Evolutionary conservation across 2,113 vertebrate genomes (phyloP).

Genomic region (Anhinga anhinga): DNA sequence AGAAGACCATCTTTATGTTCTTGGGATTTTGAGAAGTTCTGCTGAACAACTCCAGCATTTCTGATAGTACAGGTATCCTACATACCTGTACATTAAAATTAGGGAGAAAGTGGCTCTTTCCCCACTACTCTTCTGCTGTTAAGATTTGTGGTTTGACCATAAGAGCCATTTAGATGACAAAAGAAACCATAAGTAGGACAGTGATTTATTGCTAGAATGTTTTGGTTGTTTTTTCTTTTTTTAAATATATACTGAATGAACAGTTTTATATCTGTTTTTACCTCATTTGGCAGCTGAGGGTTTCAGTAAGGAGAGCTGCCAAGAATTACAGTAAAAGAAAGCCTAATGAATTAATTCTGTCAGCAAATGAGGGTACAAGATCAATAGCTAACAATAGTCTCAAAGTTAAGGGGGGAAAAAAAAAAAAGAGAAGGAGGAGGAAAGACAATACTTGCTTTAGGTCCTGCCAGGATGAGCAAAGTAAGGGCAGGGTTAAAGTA

Average conservation of each 20-base stretch:
- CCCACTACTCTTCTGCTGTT: not conserved
- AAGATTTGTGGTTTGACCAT: slow-evolving; percentile 49
- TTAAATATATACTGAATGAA: slow-evolving; percentile 46
- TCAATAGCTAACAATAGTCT: slow-evolving; percentile 22
- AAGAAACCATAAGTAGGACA: slow-evolving; percentile 41
- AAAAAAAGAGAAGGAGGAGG: not conserved
- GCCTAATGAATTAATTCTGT: slow-evolving; percentile 46
- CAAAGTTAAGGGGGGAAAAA: not conserved
- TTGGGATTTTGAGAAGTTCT: not conserved
- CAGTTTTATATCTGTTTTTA: slow-evolving; percentile 59
- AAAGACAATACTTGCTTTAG: slow-evolving; percentile 15
- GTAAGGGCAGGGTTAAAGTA: not conserved
- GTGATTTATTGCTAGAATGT: slow-evolving; percentile 46
- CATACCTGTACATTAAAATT: not conserved
- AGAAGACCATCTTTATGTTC: not conserved
- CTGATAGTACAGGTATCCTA: not conserved
- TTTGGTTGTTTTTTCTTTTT: not conserved
- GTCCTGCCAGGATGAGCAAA: not conserved
- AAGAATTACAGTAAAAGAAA: slow-evolving; percentile 56
- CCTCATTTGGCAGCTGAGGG: slow-evolving; percentile 49
- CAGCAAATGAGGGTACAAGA: slow-evolving; percentile 1
- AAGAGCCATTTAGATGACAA: slow-evolving; percentile 56
- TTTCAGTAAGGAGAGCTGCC: slow-evolving; percentile 56
- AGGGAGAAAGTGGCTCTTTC: not conserved
- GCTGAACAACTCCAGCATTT: not conserved